Evolutionary conservation across 2,797 vertebrate genomes (phyloP).

Genomic region (Zalophus californianus): DNA sequence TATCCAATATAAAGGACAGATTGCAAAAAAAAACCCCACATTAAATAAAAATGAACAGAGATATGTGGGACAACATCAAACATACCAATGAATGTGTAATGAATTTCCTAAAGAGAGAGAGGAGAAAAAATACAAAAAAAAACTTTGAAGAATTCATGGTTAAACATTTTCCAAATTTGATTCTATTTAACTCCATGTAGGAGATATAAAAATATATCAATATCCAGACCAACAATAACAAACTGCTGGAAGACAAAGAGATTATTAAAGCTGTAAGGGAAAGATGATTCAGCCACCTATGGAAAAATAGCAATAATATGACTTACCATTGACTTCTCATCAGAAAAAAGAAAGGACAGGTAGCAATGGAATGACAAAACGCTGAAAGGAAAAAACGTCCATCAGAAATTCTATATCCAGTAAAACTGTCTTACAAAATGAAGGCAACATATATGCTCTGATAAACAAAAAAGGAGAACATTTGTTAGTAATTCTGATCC

Average conservation of each 20-base stretch:
- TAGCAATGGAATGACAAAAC: neutral
- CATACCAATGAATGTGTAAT: neutral
- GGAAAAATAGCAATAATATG: neutral
- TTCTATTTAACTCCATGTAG: neutral
- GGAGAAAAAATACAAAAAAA: neutral
- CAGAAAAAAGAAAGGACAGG: neutral
- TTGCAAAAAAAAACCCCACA: neutral
- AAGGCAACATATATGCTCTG: neutral
- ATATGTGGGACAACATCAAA: neutral
- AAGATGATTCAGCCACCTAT: neutral
- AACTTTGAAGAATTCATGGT: neutral
- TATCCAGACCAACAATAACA: neutral
- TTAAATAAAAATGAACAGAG: neutral
- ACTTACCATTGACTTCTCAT: neutral
- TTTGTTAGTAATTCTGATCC: neutral
- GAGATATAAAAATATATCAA: neutral
- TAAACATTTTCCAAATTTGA: neutral
- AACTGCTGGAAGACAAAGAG: neutral
- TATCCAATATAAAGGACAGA: neutral
- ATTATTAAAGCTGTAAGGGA: neutral
- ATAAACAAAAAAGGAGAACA: neutral
- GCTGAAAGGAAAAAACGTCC: neutral
- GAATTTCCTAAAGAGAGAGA: neutral
- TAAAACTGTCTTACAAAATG: neutral
- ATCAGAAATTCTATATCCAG: neutral